Evolutionary conservation across 2,888 invertebrate species (phyloP).

Genomic region (Galerucella pusilla): DNA sequence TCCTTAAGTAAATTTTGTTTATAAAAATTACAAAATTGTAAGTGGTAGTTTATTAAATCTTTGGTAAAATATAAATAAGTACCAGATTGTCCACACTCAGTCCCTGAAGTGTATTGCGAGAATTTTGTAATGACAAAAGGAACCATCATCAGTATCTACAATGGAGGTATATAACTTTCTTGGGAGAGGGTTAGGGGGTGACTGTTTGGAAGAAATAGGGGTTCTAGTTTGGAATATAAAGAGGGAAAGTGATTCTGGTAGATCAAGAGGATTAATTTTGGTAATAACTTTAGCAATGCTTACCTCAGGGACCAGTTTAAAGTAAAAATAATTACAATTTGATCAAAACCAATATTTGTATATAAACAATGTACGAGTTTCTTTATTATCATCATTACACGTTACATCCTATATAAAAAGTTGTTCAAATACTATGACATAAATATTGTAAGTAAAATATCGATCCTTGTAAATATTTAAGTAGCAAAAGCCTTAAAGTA

Average conservation of each 20-base stretch:
- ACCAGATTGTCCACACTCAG: background rate
- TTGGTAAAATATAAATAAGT: slow-evolving; percentile 2
- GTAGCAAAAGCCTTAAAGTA: slow-evolving; percentile 1
- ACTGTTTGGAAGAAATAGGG: no score
- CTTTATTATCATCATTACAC: background rate
- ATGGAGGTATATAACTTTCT: no score
- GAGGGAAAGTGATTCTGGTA: no score
- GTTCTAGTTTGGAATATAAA: no score
- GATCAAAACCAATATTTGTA: no score
- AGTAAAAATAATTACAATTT: background rate
- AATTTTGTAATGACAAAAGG: background rate
- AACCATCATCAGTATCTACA: no score
- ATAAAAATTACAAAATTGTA: background rate
- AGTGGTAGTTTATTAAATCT: background rate
- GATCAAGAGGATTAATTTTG: no score
- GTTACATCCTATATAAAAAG: background rate
- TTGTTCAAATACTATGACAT: background rate
- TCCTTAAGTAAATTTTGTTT: background rate
- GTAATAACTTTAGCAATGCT: background rate
- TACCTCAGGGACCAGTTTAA: background rate
- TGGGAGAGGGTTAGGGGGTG: no score
- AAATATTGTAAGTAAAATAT: slow-evolving; percentile 3
- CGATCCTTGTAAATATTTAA: background rate
- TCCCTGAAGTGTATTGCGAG: background rate
- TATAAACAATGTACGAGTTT: background rate